Evolutionary conservation across 2,113 vertebrate species (phyloP), one percentile per base, ranked within the genome.

Genomic region (Kobus ellipsiprymnus): DNA sequence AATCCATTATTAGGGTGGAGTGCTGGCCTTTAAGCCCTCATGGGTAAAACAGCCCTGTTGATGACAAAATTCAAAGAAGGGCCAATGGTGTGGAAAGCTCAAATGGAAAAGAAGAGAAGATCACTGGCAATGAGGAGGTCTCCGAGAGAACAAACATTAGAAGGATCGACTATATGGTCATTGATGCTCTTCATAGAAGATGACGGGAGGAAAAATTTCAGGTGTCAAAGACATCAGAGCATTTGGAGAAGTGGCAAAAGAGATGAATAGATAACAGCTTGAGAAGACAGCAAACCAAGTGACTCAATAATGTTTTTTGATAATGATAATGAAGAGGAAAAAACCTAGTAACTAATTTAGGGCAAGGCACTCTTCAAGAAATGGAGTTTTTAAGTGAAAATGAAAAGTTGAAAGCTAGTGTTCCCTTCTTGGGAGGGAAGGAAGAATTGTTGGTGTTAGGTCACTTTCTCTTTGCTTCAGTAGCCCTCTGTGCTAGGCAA

Each of bases 341-440:
- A 77, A 64, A 46, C 29, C n/a, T 91, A 89, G 36, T 91, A 83
- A 94, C 12, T 85, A 30, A 55, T 67, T 13, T 46, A 89, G 36
- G 19, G 19, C 67, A 84, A 78, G 44, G 33, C 54, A 33, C 40
- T 85, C 71, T 59, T 85, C 36, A 30, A 93, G n/a, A 92, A 97
- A 96, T 30, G 59, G 40, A 12, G 0, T 64, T 95, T 97, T 50
- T 62, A 87, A 85, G n/a, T 90, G 77, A 95, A 86, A 87, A 95
- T 64, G 30, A 48, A 90, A 81, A 96, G 52, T 50, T 82, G 60
- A 88, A 40, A 1, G 3, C 13, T 29, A 83, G 10, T 77, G 15
- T 48, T 91, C 84, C n/a, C 21, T 60, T 95, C 36, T 82, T 44
- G 7, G 50, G 29, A 78, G 16, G 19, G 82, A 95, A 74, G 25